phyloP scores from a whole-genome alignment of 2,888 invertebrate genomes.

The Scaeva pyrastri region DNA sequence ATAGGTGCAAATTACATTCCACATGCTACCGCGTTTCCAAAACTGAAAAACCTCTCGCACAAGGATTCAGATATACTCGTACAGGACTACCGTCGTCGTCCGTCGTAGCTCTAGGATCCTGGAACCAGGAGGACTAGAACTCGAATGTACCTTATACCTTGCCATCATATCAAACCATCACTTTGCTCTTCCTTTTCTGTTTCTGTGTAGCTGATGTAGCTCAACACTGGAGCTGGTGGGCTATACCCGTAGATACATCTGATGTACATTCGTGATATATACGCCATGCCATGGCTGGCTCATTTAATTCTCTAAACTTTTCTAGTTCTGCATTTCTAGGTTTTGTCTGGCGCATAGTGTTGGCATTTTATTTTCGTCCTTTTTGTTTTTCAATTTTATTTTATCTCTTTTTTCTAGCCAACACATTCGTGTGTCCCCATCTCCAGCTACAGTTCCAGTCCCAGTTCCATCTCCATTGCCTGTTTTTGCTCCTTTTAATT shows the following conservation, averaged over 20 bases:
- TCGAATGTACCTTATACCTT: background rate
- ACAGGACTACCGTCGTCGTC: too few species aligned
- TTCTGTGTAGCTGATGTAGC: slow-evolving; percentile 15
- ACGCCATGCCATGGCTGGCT: slow-evolving; percentile 50
- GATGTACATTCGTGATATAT: slow-evolving; percentile 42
- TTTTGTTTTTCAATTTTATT: slow-evolving; percentile 5
- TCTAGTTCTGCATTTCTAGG: slow-evolving; percentile 68
- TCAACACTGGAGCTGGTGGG: too few species aligned
- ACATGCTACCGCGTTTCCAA: slow-evolving; percentile 71
- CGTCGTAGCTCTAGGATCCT: too few species aligned
- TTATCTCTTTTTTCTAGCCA: slow-evolving; percentile 30
- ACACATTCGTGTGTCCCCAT: slow-evolving; percentile 34
- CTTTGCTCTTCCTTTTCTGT: background rate
- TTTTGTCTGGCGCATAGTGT: slow-evolving; percentile 70
- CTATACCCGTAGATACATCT: background rate
- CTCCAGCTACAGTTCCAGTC: too few species aligned
- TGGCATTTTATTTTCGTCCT: too few species aligned
- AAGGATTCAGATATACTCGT: slow-evolving; percentile 47
- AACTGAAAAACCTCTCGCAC: slow-evolving; percentile 31
- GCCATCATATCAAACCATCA: background rate
- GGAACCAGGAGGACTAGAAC: background rate
- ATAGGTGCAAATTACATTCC: slow-evolving; percentile 76
- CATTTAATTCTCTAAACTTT: slow-evolving; percentile 73
- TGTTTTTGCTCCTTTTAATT: slow-evolving; percentile 73
- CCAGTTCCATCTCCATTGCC: slow-evolving; percentile 38